phyloP scores from a whole-genome alignment of 53 echinoderm and acorn worm genomes.

The Patiria pectinifera region DNA sequence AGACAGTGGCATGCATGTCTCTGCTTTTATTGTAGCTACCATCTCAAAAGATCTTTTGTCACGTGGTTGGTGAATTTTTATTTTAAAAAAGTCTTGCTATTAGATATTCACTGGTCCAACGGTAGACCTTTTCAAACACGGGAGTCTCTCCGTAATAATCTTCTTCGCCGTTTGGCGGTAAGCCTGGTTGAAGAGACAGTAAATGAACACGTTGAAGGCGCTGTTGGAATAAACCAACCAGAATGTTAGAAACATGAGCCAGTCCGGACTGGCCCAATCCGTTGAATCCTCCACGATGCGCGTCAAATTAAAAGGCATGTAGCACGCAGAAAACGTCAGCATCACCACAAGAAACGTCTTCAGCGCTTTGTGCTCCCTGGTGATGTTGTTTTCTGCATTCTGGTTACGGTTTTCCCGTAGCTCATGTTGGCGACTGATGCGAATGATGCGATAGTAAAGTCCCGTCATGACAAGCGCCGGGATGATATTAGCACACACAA shows the following conservation, averaged over 20 bases:
- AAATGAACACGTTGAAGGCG: slow-evolving; percentile 22
- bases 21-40: too few relatives aligned
- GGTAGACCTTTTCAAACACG: background rate
- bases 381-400: background rate
- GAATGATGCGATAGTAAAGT: slow-evolving; percentile 24
- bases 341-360: slow-evolving; percentile 40
- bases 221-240: slow-evolving; percentile 8
- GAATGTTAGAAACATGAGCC: background rate
- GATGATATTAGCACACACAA: background rate
- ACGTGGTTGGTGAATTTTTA: too few relatives aligned
- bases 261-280: background rate
- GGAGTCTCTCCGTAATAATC: background rate
- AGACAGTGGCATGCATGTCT: too few relatives aligned
- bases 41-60: too few relatives aligned
- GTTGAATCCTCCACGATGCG: slow-evolving; percentile 2
- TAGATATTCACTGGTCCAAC: slow-evolving; percentile 16
- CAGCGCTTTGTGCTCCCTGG: slow-evolving; percentile 10
- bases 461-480: slow-evolving; percentile 1
- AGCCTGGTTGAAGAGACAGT: slow-evolving; percentile 38
- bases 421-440: slow-evolving; percentile 37
- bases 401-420: background rate
- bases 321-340: slow-evolving; percentile 15
- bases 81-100: too few relatives aligned
- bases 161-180: slow-evolving; percentile 31
- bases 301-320: background rate